Conservation (phyloP, 2,888 invertebrate species). For the Eupithecia inturbata region DNA sequence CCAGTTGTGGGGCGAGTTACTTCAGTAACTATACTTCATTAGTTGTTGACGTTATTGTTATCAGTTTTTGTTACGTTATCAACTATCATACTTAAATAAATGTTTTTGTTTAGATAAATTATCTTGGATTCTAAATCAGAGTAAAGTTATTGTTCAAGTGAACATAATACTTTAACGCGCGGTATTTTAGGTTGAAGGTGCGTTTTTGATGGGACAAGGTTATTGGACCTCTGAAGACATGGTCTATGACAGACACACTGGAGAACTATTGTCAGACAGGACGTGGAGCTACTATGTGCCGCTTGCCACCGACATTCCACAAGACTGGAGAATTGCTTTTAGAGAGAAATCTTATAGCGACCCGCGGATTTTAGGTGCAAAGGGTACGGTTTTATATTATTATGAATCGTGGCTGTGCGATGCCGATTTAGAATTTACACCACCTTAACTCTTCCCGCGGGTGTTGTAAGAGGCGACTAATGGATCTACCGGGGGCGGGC, state of each 20-base stretch:
- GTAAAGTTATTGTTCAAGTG: not conserved
- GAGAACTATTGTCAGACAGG: conserved; percentile 87
- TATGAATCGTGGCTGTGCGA: no score
- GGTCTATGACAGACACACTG: conserved; percentile 85
- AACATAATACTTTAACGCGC: not conserved
- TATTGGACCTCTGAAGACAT: conserved; percentile 90
- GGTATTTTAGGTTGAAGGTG: conserved; percentile 85
- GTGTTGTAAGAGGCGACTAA: no score
- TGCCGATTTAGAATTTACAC: no score
- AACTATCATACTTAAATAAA: no score
- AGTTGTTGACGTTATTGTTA: no score
- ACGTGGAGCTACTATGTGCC: conserved; percentile 92
- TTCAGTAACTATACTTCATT: no score
- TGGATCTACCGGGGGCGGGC: no score
- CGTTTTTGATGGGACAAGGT: conserved; percentile 89
- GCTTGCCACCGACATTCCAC: conserved; percentile 89
- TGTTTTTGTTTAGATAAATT: no score
- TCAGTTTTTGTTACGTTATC: no score
- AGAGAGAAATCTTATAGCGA: conserved; percentile 85
- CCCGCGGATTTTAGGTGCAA: conserved; percentile 86
- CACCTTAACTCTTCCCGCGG: no score
- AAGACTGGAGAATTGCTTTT: conserved; percentile 88
- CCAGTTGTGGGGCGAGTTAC: no score
- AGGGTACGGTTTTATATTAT: conserved; percentile 71
- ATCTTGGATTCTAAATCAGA: no score